Evolutionary conservation across 2,113 vertebrate genomes (phyloP).

Genomic region (Leiothrix lutea): DNA sequence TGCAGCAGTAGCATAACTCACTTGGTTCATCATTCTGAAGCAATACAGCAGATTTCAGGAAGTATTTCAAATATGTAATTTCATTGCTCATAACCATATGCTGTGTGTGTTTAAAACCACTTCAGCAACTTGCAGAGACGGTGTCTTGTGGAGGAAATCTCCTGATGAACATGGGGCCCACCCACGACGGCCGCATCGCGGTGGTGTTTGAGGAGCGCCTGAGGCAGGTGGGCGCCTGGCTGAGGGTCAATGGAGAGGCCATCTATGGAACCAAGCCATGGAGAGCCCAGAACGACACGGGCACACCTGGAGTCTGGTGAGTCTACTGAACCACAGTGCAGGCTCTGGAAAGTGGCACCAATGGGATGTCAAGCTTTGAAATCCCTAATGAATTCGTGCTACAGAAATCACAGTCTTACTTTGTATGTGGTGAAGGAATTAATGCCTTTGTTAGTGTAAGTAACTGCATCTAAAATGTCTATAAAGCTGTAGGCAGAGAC

Average conservation of each 20-base stretch:
- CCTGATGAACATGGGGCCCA: constrained; percentile 92
- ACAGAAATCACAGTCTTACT: neutral
- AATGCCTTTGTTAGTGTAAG: neutral
- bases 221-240: constrained; percentile 89
- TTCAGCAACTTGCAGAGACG: constrained; percentile 84
- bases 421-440: neutral
- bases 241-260: constrained; percentile 87
- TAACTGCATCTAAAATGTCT: neutral
- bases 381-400: neutral
- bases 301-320: constrained; percentile 83
- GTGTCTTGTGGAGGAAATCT: constrained; percentile 95
- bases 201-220: constrained; percentile 90
- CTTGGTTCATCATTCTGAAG: neutral
- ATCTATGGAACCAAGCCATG: constrained; percentile 88
- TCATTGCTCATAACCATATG: neutral
- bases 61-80: neutral
- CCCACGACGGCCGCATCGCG: constrained; percentile 84
- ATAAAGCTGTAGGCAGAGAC: neutral
- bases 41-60: neutral
- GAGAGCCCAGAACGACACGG: constrained; percentile 86
- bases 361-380: neutral
- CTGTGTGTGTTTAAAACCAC: constrained; percentile 9
- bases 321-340: neutral
- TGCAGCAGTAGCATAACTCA: neutral
- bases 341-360: neutral